These are phyloP conservation scores for Gari tellinella DNA, from an alignment of 2,888 invertebrate species.

Conservation along the genomic window DNA sequence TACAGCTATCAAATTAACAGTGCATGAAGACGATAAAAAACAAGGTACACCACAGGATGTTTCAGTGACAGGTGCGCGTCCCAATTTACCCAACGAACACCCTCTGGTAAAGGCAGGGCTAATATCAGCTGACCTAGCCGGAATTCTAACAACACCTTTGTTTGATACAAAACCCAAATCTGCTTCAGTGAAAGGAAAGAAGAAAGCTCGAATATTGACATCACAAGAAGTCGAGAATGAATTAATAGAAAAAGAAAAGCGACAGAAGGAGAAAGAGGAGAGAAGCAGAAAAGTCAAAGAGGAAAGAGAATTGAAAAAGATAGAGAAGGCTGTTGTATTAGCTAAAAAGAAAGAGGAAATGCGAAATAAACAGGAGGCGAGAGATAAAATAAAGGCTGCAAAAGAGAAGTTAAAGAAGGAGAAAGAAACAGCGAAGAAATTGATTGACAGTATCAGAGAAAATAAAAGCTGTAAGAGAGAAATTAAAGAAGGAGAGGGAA, in stretches of 20 bases:
- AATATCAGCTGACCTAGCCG: not conserved
- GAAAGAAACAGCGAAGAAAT: not conserved
- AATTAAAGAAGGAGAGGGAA: not conserved
- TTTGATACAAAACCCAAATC: not conserved
- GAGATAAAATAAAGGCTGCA: not conserved
- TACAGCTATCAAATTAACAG: not conserved
- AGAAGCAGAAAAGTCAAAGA: not conserved
- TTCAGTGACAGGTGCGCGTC: too few species aligned
- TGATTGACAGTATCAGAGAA: not conserved
- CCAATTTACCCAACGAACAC: too few species aligned
- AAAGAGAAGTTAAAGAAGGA: not conserved
- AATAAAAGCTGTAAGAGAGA: not conserved
- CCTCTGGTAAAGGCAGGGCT: not conserved
- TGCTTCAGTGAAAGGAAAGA: too few species aligned
- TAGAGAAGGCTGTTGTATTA: conserved; percentile 1
- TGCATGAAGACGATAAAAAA: not conserved
- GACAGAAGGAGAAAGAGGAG: not conserved
- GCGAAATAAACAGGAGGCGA: not conserved
- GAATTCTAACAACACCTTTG: not conserved
- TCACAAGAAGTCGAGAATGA: not conserved
- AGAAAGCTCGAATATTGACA: too few species aligned
- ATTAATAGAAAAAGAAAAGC: not conserved
- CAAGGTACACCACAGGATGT: not conserved
- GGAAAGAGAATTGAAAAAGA: not conserved
- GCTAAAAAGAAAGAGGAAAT: not conserved